Base-by-base conservation (phyloP, 2,113 vertebrate species). In the Oryzias celebensis region DNA sequence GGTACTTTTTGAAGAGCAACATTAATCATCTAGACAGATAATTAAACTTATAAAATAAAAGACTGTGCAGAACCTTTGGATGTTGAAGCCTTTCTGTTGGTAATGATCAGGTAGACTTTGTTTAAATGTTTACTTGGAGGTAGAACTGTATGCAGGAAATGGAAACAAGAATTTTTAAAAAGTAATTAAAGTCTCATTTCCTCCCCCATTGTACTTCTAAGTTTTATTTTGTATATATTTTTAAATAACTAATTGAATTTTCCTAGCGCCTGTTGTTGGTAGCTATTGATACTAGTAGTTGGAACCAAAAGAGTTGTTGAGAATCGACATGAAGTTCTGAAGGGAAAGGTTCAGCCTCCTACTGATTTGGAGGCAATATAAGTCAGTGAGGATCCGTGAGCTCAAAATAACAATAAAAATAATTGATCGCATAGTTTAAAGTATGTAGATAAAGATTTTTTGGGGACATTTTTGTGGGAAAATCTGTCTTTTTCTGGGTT, bases 161-260 rank as follows among this genome's bases (percentile, higher is more conserved):
- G 54, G 57, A 84, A 88, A 87, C 84, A 80, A 78, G 86, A 79
- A 92, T 92, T 94, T 93, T 83, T 91, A 89, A 89, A 92, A 90
- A 85, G 69, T 52, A 46, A 50, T 82, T 87, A 91, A 75, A 88
- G 52, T 80, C 71, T 20, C 70, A 63, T 69, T 84, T 83, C 68
- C 85, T 85, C 81, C 83, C 90, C 87, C 87, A 78, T 84, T 61
- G 84, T 78, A 87, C 75, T 83, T 84, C 26, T 78, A 85, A 65
- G 77, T 85, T 61, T 73, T 87, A 85, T 93, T 92, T 73, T 82
- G 20, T 84, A 88, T 82, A 73, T 92, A 91, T 93, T 93, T 92
- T 90, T 90, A 76, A 93, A 94, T 93, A 90, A 88, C 84, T 91
- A 90, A 83, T 92, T 90, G 88, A 93, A 94, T 94, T 94, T 88